Base-by-base conservation (phyloP, 2,797 vertebrate genomes). In the Pagetopsis macropterus region DNA sequence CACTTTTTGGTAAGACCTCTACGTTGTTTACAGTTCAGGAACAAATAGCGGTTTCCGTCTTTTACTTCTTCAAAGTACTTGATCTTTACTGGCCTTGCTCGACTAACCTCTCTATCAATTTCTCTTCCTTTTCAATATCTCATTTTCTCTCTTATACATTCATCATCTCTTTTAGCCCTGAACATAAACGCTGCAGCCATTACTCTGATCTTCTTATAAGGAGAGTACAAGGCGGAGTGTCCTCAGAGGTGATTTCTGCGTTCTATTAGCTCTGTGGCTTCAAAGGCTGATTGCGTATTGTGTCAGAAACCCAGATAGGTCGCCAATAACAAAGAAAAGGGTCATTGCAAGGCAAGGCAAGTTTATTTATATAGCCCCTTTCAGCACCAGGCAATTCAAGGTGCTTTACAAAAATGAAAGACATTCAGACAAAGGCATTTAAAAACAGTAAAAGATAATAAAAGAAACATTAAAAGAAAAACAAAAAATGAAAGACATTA, bases 21-120 rank as follows among this genome's bases (percentile, higher is more conserved):
- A 27, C 27, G 1, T 37, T 37, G 6, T 37, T 37, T 7, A 33
- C 33, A 37, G 33, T 37, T 37, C 33, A 37, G 33, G 33, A 37
- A 33, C 8, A 15, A 14, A 16, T 3, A 7, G 5, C 9, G 46
- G 3, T 67, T 41, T 67, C 60, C 13, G 57, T 31, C 46, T 60
- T 68, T 15, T 7, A 2, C 50, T 5, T 17, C 16, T 75, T 12
- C 37, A 51, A 73, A 81, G 65, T 76, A 70, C 51, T 73, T 43
- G 12, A 65, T 45, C 44, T 69, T n/a, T 31, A 7, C 41, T 16
- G 41, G 54, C 65, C 56, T 59, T 48, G 31, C 63, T 77, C 49
- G 19, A 41, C 44, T 67, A 48, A 58, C 59, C 37, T 49, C 19
- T n/a, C 19, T 41, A 57, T 23, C 6, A 58, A 46, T 68, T 33